These are phyloP conservation scores for Acanthurus tractus DNA, from an alignment of 2,797 vertebrate genomes.

Conservation along the genomic window DNA sequence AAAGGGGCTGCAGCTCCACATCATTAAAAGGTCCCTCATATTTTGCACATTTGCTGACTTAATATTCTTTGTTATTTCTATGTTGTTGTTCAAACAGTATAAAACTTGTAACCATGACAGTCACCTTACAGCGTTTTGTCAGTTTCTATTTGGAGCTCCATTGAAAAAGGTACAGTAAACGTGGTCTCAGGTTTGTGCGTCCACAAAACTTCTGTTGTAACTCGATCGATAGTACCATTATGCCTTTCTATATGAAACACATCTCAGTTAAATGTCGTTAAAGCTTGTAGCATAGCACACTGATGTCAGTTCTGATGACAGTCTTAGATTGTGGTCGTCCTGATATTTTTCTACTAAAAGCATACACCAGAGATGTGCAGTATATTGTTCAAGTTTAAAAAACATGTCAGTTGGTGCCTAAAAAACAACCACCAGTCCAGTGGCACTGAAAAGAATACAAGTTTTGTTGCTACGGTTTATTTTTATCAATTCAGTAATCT, in stretches of 20 bases:
- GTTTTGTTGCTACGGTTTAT: neutral
- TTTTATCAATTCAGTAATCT: constrained; percentile 11
- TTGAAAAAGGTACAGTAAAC: constrained; percentile 24
- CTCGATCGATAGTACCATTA: constrained; percentile 48
- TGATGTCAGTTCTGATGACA: constrained; percentile 21
- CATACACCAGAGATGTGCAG: constrained; percentile 49
- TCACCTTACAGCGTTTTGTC: constrained; percentile 1
- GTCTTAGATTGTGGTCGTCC: constrained; percentile 31
- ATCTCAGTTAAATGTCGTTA: constrained; percentile 46
- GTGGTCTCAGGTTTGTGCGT: constrained; percentile 22
- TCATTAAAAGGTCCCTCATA: constrained; percentile 15
- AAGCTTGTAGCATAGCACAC: constrained; percentile 59
- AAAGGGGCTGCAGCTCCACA: neutral
- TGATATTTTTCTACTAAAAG: constrained; percentile 39
- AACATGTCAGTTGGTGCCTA: constrained; percentile 50
- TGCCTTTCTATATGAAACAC: constrained; percentile 60
- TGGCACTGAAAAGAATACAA: constrained; percentile 45
- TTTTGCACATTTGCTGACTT: constrained; percentile 39
- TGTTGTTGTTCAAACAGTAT: constrained; percentile 3
- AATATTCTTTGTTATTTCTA: constrained; percentile 12
- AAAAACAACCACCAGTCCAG: constrained; percentile 36
- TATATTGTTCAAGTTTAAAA: constrained; percentile 34
- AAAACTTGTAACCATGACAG: neutral
- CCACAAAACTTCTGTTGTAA: constrained; percentile 28
- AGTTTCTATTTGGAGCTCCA: constrained; percentile 17